Base-by-base conservation (phyloP, 2,797 vertebrate species). In the Xiphophorus birchmanni region DNA sequence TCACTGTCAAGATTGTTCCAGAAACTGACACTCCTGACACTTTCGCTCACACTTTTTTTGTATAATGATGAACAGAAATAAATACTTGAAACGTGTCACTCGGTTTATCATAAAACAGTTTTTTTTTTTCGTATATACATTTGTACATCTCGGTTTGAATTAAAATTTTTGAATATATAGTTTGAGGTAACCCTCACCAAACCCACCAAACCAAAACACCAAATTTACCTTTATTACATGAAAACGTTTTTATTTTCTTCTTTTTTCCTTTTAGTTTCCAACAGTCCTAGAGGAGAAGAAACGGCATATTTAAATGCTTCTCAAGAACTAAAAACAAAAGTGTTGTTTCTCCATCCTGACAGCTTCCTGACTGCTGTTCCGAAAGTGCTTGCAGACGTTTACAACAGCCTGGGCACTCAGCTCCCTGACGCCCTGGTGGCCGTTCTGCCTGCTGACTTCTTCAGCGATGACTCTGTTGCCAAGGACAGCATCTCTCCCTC, bases 381-480 rank as follows among this genome's bases (percentile, higher is more conserved):
- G 0, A 96, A 94, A 89, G 95, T 93, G 1, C 95, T 99, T 17
- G 98, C 97, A 67, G 96, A 96, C 17, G 91, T 99, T 76, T 99
- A 99, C 80, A 94, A 97, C 56, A 96, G 96, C 85, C 95, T 99
- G 0, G 99, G 98, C 37, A 97, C 95, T 5, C 96, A 96, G 92
- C 95, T 99, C 77, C 99, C 99, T 0, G 94, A 95, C 0, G 96
- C 95, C 44, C 92, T 99, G 84, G 89, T 95, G 47, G 94, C 94
- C 3, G 92, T 96, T 78, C 96, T 99, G 82, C 99, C 99, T 35
- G 75, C 95, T 29, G 97, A 98, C 86, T 97, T 99, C 93, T 97
- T 99, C 91, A 98, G 97, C 21, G 99, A 99, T 47, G 98, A 99
- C 42, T 99, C 98, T 0, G 9, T 97, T 73, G 89, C 94, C 65